Base-by-base conservation (phyloP, 2,113 vertebrate genomes). In the Odontesthes bonariensis region DNA sequence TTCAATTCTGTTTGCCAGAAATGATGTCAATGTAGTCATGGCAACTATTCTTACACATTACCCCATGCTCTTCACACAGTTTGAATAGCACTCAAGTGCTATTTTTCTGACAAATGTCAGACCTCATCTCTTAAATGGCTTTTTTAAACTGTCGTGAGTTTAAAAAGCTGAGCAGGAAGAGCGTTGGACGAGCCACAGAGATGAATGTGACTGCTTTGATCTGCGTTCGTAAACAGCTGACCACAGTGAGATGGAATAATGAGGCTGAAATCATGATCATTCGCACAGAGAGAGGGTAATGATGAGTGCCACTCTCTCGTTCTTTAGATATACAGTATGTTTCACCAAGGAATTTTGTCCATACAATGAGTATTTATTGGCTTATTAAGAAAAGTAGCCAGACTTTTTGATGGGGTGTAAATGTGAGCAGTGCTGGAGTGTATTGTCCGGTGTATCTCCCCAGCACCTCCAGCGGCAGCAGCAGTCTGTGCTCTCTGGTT, bases 21-120 rank as follows among this genome's bases (percentile, higher is more conserved):
- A 92, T 95, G 92, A 96, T 95, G 96, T 97, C 95, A 96, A 75
- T 79, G 92, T 97, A 93, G 93, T 94, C 95, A 96, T 96, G 94
- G 95, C 93, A 96, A 98, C 96, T 84, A 93, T 94, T 95, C 92
- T 94, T 94, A 94, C 93, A 95, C 94, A 93, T 93, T 93, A 3
- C 70, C 35, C 63, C 88, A 72, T 93, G 89, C 73, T 74, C 81
- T 78, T 84, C 64, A 49, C 91, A 92, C 90, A 88, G 89, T 93
- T 88, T 92, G 91, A 94, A 88, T 89, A 82, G 92, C 93, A 94
- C 93, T 95, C 91, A 88, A 92, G 90, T 82, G 84, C 79, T 83
- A 79, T 89, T 93, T 91, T 82, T 75, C 83, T 81, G 84, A 85
- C 80, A 92, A 90, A 88, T 91, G 86, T 92, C 92, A 92, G 88